Conservation (phyloP, 1,140 invertebrate species). For the Cephus cinctus region DNA sequence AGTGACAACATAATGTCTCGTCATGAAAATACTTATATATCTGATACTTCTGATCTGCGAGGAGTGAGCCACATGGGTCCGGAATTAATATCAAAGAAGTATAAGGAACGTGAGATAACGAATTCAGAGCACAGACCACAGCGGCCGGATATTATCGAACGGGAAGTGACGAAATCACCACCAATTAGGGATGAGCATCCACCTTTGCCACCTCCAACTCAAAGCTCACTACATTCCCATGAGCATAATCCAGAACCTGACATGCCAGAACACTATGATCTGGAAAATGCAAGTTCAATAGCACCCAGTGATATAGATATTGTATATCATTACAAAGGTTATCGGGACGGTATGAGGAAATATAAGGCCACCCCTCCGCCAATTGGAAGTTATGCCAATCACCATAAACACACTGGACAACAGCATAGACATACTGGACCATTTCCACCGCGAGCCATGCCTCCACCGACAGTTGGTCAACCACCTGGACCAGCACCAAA, state of each 20-base stretch:
- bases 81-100: slow-evolving; percentile 82
- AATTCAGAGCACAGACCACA: slow-evolving; percentile 67
- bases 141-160: slow-evolving; percentile 89
- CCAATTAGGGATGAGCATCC: slow-evolving; percentile 74
- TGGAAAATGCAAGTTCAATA: slow-evolving; percentile 96
- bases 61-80: slow-evolving; percentile 73
- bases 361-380: slow-evolving; percentile 81
- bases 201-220: slow-evolving; percentile 65
- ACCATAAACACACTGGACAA: slow-evolving; percentile 74
- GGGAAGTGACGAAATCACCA: slow-evolving; percentile 82
- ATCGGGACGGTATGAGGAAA: slow-evolving; percentile 81
- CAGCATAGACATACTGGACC: slow-evolving; percentile 72
- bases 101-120: slow-evolving; percentile 79
- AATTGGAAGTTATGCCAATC: slow-evolving; percentile 63
- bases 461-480: slow-evolving; percentile 66
- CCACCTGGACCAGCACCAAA: slow-evolving; percentile 62
- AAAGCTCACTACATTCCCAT: slow-evolving; percentile 65
- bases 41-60: slow-evolving; percentile 50
- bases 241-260: slow-evolving; percentile 71
- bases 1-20: slow-evolving; percentile 45
- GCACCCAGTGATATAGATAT: slow-evolving; percentile 97
- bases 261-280: slow-evolving; percentile 92
- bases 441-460: slow-evolving; percentile 66
- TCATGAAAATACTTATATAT: slow-evolving; percentile 53
- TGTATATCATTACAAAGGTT: slow-evolving; percentile 94